These are phyloP conservation scores for Papilio demoleus DNA, from an alignment of 2,888 invertebrate genomes.

Conservation along the genomic window DNA sequence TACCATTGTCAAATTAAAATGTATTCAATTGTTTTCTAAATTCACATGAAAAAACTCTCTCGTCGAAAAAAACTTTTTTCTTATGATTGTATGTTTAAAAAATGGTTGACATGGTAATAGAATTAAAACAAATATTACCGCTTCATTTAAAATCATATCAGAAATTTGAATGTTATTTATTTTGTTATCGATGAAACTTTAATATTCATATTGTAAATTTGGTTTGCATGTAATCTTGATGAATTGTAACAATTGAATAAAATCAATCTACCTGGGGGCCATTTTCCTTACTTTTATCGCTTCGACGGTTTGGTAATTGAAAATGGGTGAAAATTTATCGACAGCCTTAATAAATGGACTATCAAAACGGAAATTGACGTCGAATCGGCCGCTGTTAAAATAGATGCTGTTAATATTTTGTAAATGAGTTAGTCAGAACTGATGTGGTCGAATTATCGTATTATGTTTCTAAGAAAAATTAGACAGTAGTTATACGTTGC, in stretches of 20 bases:
- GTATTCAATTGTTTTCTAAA: no score
- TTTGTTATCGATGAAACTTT: conserved; percentile 29
- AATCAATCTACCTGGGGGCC: conserved; percentile 44
- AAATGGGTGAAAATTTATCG: conserved; percentile 47
- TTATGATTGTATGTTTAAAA: no score
- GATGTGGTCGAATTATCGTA: conserved; percentile 12
- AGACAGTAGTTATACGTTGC: not conserved
- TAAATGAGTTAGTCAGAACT: conserved; percentile 36
- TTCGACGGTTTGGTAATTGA: conserved; percentile 43
- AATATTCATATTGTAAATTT: conserved; percentile 40
- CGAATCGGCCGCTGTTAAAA: conserved; percentile 35
- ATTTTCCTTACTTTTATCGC: conserved; percentile 45
- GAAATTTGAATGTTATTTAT: conserved; percentile 3
- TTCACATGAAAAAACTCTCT: no score
- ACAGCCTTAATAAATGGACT: conserved; percentile 45
- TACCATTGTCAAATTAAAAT: no score
- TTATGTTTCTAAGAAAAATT: conserved; percentile 14
- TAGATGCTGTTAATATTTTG: conserved; percentile 41
- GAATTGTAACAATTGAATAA: conserved; percentile 44
- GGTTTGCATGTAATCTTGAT: conserved; percentile 34
- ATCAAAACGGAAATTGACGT: conserved; percentile 44
- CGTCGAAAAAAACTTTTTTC: no score
- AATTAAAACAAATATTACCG: conserved; percentile 27
- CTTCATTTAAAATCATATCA: not conserved
- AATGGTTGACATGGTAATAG: not conserved